Evolutionary conservation across 2,113 vertebrate species (phyloP).

Genomic region (Erpornis zantholeuca): DNA sequence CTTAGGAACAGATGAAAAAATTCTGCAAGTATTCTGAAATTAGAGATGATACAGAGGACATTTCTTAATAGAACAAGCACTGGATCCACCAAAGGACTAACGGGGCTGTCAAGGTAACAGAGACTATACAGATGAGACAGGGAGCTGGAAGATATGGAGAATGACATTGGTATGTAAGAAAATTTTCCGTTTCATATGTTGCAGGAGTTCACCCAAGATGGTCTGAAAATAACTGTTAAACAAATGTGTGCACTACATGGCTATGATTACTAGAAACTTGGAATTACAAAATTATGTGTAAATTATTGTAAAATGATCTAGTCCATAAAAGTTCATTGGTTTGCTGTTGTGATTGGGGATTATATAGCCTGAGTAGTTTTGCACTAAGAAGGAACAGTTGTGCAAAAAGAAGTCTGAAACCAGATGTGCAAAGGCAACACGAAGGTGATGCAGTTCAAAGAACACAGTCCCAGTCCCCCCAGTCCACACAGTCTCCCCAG

Average conservation of each 20-base stretch:
- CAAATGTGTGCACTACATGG: not conserved
- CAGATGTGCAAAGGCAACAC: not conserved
- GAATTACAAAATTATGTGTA: not conserved
- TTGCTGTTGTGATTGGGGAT: not conserved
- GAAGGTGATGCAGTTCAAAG: not conserved
- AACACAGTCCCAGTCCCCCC: too few relatives aligned
- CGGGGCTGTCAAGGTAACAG: not conserved
- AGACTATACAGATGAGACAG: not conserved
- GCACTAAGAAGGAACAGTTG: not conserved
- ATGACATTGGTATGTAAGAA: constrained; percentile 2
- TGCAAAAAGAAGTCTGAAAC: not conserved
- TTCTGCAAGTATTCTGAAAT: not conserved
- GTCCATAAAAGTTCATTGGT: not conserved
- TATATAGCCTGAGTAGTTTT: not conserved
- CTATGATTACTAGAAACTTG: not conserved
- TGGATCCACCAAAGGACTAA: not conserved
- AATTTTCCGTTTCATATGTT: not conserved
- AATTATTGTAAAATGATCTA: not conserved
- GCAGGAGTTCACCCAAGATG: not conserved
- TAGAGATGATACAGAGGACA: not conserved
- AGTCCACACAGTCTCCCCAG: not conserved
- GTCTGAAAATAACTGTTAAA: not conserved
- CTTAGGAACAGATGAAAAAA: not conserved
- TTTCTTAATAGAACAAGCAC: not conserved
- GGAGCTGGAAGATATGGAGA: not conserved